phyloP scores from a whole-genome alignment of 1,140 invertebrate genomes.

The Atta colombica region DNA sequence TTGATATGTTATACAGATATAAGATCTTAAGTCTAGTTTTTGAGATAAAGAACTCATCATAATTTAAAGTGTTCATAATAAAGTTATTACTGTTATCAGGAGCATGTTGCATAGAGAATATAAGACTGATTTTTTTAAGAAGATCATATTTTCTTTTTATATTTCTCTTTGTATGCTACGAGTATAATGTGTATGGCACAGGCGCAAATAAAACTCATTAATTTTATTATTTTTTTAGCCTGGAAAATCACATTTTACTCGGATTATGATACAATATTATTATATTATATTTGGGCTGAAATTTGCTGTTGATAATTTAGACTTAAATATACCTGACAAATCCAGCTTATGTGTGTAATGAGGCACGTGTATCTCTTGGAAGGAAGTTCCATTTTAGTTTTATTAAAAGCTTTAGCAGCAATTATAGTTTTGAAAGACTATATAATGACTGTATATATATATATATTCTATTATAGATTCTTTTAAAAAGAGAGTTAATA shows the following conservation, averaged over 20 bases:
- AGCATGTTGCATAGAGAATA: not conserved
- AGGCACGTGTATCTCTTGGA: not conserved
- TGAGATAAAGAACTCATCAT: not conserved
- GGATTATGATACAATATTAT: not conserved
- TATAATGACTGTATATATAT: too few relatives aligned
- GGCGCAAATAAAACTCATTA: not conserved
- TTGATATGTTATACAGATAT: not conserved
- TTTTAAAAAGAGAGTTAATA: not conserved
- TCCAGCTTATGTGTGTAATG: not conserved
- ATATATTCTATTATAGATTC: not conserved
- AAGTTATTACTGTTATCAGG: not conserved
- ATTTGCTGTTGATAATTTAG: not conserved
- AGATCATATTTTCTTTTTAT: not conserved
- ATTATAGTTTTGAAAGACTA: not conserved
- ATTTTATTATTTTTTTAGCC: not conserved
- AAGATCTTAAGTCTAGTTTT: not conserved
- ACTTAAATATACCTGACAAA: not conserved
- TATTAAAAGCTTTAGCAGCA: not conserved
- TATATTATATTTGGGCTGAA: not conserved
- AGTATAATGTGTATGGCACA: too few relatives aligned
- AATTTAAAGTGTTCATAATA: conserved; percentile 14
- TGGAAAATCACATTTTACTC: not conserved
- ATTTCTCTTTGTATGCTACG: not conserved
- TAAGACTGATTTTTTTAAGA: not conserved
- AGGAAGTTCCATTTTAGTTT: not conserved